These are phyloP conservation scores for Oeneis ivallda DNA, from an alignment of 2,888 invertebrate genomes.

Conservation along the genomic window DNA sequence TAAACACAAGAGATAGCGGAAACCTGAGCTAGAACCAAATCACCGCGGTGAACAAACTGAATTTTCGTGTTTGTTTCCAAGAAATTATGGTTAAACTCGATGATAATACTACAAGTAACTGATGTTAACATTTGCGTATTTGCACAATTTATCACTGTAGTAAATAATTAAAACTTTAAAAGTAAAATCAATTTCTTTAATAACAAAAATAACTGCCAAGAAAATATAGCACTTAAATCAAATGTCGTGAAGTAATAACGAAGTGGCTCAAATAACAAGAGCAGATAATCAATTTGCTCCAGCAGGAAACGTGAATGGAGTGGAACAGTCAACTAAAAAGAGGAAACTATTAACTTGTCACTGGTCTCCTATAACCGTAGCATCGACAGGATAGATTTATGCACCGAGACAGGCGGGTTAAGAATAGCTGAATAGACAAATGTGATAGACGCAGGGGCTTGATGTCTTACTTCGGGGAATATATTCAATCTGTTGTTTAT, in stretches of 20 bases:
- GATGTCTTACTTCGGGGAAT: slow-evolving; percentile 15
- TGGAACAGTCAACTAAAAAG: slow-evolving; percentile 43
- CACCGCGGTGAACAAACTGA: too few species aligned
- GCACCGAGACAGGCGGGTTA: slow-evolving; percentile 40
- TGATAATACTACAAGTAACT: background rate
- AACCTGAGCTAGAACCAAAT: too few species aligned
- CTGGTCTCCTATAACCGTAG: slow-evolving; percentile 61
- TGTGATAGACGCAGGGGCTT: slow-evolving; percentile 15
- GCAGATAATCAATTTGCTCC: slow-evolving; percentile 37
- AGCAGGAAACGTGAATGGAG: slow-evolving; percentile 44
- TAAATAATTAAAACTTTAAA: background rate
- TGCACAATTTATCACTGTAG: background rate
- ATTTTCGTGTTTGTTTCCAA: background rate
- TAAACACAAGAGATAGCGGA: too few species aligned
- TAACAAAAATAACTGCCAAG: background rate
- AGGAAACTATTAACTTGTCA: slow-evolving; percentile 79
- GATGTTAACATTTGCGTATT: slow-evolving; percentile 2
- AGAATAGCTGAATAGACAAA: slow-evolving; percentile 52
- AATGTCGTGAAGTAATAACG: slow-evolving; percentile 12
- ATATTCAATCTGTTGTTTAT: background rate
- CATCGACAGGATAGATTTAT: slow-evolving; percentile 69
- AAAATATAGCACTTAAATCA: background rate
- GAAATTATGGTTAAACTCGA: slow-evolving; percentile 9
- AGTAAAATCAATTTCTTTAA: background rate
- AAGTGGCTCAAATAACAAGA: slow-evolving; percentile 27